Percentiles rank a stretch among this genome's conserved stretches.
Evolutionary conservation across 2,797 vertebrate species (phyloP).

Genomic region (Jordanella pulchra): DNA sequence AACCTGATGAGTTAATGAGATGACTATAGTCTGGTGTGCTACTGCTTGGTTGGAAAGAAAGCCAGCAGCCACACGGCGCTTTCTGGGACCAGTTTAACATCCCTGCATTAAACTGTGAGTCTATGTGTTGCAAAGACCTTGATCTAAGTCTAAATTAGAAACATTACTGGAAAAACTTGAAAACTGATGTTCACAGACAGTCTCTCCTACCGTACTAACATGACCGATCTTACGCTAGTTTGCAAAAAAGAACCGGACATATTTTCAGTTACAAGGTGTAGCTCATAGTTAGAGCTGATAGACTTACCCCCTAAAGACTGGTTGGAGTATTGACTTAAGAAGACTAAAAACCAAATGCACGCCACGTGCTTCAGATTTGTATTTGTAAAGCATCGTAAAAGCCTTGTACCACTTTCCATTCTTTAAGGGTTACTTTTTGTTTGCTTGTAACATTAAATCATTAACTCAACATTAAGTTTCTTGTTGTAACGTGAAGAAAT

Average conservation of each 20-base stretch:
- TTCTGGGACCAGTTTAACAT: too few species aligned
- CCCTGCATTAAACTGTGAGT: too few species aligned
- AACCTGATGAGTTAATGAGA: too few species aligned
- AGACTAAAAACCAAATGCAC: not conserved
- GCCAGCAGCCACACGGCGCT: too few species aligned
- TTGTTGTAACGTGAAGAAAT: not conserved
- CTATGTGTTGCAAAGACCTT: not conserved
- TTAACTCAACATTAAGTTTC: too few species aligned
- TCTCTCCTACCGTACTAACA: not conserved
- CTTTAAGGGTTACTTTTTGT: not conserved
- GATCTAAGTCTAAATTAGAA: not conserved
- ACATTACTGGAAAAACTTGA: not conserved
- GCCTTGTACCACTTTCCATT: not conserved
- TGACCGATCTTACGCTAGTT: not conserved
- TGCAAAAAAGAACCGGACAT: not conserved
- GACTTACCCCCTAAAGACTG: not conserved
- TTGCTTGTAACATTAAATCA: too few species aligned
- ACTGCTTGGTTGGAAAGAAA: too few species aligned
- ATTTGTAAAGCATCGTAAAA: not conserved
- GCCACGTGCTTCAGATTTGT: not conserved
- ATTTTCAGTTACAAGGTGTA: not conserved
- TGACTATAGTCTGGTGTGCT: too few species aligned
- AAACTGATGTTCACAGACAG: not conserved
- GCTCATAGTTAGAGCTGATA: not conserved
- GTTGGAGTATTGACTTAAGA: not conserved